Conservation (phyloP, 2,888 invertebrate genomes). For the Eustalomyia histrio region DNA sequence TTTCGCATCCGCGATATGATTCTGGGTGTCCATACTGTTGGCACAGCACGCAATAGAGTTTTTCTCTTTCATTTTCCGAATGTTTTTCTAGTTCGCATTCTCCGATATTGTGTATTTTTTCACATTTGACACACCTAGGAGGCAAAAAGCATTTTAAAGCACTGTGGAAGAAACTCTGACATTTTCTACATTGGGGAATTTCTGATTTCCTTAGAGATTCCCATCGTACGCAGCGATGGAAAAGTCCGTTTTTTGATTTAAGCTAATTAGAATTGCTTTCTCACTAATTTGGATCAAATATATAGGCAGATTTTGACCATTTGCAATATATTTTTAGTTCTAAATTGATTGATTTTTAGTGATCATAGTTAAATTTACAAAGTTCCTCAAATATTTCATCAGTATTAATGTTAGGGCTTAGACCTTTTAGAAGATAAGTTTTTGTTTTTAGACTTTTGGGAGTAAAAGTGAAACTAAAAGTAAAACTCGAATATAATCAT, state of each 20-base stretch:
- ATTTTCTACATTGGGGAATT: constrained; percentile 17
- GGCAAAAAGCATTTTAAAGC: too few species aligned
- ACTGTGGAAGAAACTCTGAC: too few species aligned
- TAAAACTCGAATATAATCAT: background rate
- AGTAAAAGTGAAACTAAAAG: background rate
- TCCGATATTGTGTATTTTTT: background rate
- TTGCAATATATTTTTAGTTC: too few species aligned
- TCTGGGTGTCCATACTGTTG: background rate
- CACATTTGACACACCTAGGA: constrained; percentile 18
- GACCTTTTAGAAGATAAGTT: background rate
- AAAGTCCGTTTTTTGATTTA: too few species aligned
- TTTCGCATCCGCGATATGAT: background rate
- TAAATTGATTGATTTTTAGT: too few species aligned
- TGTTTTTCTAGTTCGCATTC: constrained; percentile 4
- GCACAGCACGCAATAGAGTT: too few species aligned
- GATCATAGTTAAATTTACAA: background rate
- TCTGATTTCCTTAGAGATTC: constrained; percentile 23
- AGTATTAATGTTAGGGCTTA: background rate
- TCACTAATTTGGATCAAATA: too few species aligned
- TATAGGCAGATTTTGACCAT: too few species aligned
- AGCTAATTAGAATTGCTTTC: too few species aligned
- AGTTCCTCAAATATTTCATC: background rate
- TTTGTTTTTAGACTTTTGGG: background rate
- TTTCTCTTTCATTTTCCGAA: constrained; percentile 9
- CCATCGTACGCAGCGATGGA: background rate